Conservation (phyloP, 2,797 vertebrate genomes). For the Anomalospiza imberbis region DNA sequence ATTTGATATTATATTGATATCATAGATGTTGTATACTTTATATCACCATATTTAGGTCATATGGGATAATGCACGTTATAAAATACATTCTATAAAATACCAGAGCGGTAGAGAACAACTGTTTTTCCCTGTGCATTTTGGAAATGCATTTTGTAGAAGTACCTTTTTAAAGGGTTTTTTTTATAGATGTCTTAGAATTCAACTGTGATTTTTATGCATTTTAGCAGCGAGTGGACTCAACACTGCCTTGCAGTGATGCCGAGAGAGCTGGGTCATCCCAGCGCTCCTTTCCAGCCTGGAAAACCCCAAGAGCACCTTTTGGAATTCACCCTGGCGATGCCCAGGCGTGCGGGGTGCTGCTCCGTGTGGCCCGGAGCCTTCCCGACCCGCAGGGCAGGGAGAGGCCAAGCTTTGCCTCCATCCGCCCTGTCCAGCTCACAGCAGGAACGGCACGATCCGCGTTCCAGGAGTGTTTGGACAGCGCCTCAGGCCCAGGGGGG, state of each 20-base stretch:
- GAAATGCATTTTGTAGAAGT: background rate
- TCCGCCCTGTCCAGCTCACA: background rate
- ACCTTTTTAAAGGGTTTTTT: background rate
- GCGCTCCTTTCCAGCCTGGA: background rate
- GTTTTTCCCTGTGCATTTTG: fast-evolving
- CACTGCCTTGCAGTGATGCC: background rate
- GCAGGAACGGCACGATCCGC: fast-evolving
- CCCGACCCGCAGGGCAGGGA: fast-evolving
- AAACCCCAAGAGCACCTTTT: fast-evolving
- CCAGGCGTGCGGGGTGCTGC: background rate
- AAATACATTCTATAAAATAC: background rate
- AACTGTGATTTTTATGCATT: background rate
- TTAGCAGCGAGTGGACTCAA: fast-evolving
- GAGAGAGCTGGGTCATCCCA: background rate
- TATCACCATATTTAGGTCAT: background rate
- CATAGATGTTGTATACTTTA: background rate
- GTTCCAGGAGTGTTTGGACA: background rate
- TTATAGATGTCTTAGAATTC: background rate
- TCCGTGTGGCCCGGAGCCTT: fast-evolving
- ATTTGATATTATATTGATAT: fast-evolving
- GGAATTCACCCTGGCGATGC: fast-evolving
- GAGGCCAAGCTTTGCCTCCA: background rate
- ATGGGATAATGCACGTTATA: background rate
- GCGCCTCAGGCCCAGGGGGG: background rate
- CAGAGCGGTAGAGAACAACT: background rate